Evolutionary conservation across 2,113 vertebrate species (phyloP).

Genomic region (Prochilodus magdalenae): DNA sequence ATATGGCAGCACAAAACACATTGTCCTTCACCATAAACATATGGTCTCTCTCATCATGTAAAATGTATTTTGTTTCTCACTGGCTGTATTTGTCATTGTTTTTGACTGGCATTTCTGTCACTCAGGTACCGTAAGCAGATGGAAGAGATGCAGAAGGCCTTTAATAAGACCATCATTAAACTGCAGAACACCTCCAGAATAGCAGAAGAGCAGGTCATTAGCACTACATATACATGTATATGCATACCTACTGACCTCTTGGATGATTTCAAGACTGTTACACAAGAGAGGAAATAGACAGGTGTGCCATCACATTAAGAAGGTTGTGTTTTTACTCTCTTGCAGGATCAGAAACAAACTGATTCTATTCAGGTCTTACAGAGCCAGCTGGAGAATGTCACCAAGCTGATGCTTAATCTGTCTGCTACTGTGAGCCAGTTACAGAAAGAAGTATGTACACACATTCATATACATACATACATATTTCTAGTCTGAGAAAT

Average conservation of each 20-base stretch:
- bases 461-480: not conserved
- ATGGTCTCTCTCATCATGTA: too few species aligned
- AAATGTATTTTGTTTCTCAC: not conserved
- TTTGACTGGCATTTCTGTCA: conserved; percentile 37
- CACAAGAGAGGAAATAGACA: too few species aligned
- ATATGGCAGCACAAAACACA: too few species aligned
- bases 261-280: too few species aligned
- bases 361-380: conserved; percentile 95
- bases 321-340: conserved; percentile 37
- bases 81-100: too few species aligned
- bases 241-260: not conserved
- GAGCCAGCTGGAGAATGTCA: conserved; percentile 91
- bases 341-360: conserved; percentile 92
- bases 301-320: not conserved
- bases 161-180: conserved; percentile 98
- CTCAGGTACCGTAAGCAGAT: conserved; percentile 97
- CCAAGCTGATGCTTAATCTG: conserved; percentile 89
- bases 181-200: conserved; percentile 98
- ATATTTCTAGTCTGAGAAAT: too few species aligned
- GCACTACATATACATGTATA: not conserved
- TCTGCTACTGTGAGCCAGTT: conserved; percentile 84
- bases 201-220: conserved; percentile 92
- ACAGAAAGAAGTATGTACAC: conserved; percentile 85
- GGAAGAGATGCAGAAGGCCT: conserved; percentile 99
- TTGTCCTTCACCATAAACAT: too few species aligned